Base-by-base conservation (phyloP, 1,140 invertebrate genomes). In the Brachionus manjavacas region DNA sequence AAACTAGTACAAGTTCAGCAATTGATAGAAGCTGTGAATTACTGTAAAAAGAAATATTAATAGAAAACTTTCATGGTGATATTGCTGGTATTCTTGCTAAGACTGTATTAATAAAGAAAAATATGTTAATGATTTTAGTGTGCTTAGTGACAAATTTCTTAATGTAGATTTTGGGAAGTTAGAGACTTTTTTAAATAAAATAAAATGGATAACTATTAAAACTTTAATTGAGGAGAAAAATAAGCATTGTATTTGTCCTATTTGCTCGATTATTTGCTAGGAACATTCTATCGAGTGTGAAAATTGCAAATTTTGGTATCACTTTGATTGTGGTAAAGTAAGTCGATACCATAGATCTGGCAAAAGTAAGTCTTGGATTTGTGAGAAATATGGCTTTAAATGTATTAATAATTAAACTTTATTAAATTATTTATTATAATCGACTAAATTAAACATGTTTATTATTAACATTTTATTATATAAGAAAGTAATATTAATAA, bases 281-380 rank as follows among this genome's bases (percentile, higher is more conserved):
- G 64, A 28, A 28, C 28, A 28, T 28, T n/a, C n/a, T n/a, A n/a
- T n/a, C n/a, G n/a, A n/a, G n/a, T n/a, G n/a, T n/a, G n/a, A n/a
- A n/a, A n/a, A 28, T 25, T 68, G 64, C 28, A 23, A 28, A 25
- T 68, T 25, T 68, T 68, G 64, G 64, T 23, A 68, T 28, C 64
- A 68, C 64, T 68, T 68, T 68, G 11, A 23, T 68, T 68, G 64
- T 68, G 64, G 20, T 68, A 68, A 68, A 68, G 64, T 70, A 31
- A 70, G 25, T 35, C 6, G 66, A 35, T 70, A 70, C 35, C 66
- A 70, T 70, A 25, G 28, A 66, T 11, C 23, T 66, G 64, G 64
- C 16, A 66, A 66, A 66, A 66, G 64, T 23, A 66, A 66, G 28
- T 28, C 16, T 28, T 66, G 64, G 64, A 31, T 66, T 66, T 23